Conservation (phyloP, 2,113 vertebrate genomes). For the Zosterops hypoxanthus region DNA sequence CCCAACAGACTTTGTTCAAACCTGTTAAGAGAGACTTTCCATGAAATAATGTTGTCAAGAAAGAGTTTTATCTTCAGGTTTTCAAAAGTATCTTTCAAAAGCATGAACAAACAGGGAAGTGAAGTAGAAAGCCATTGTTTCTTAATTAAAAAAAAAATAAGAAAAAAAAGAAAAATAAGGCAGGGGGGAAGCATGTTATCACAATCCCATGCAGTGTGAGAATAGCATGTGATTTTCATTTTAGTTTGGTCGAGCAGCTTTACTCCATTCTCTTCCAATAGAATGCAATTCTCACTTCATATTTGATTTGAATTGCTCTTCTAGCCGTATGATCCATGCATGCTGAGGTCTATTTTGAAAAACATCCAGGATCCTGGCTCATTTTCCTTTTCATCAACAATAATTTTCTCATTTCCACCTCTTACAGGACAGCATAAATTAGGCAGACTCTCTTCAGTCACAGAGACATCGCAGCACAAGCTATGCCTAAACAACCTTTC, state of each 20-base stretch:
- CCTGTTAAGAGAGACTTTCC: not conserved
- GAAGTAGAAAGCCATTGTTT: not conserved
- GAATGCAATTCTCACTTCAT: not conserved
- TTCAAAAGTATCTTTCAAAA: not conserved
- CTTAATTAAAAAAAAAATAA: not conserved
- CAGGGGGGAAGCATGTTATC: rapidly evolving
- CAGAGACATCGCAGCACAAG: not conserved
- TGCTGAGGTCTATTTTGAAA: not conserved
- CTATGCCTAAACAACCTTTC: not conserved
- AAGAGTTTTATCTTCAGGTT: not conserved
- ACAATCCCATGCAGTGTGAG: not conserved
- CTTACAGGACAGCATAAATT: not conserved
- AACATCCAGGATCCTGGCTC: not conserved
- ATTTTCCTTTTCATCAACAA: not conserved
- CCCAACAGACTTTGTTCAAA: not conserved
- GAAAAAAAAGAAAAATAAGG: rapidly evolving
- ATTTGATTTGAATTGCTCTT: constrained; percentile 18
- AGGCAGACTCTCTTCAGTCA: not conserved
- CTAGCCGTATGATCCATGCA: not conserved
- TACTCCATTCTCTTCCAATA: not conserved
- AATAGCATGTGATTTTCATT: not conserved
- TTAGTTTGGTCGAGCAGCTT: not conserved
- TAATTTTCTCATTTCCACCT: not conserved
- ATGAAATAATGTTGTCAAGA: not conserved
- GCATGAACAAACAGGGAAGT: not conserved